Percentiles rank a stretch among this genome's conserved stretches.
Conservation (phyloP, 2,113 vertebrate genomes). For the Eupsittula cactorum region DNA sequence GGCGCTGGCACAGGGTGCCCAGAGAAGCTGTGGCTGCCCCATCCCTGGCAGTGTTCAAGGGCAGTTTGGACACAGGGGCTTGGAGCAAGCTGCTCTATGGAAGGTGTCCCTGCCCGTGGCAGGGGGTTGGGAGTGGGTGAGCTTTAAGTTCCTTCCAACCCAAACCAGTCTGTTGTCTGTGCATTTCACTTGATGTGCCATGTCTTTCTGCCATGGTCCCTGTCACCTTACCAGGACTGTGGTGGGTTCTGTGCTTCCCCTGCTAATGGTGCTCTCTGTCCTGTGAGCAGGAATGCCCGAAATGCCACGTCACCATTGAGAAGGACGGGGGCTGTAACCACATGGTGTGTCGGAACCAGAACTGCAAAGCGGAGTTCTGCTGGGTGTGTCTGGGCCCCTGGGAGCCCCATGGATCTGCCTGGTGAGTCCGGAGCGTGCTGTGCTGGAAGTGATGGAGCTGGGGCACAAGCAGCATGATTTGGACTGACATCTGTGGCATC, state of each 20-base stretch:
- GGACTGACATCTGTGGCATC: conserved; percentile 32
- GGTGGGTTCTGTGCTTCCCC: background rate
- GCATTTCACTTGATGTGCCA: background rate
- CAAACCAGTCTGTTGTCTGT: background rate
- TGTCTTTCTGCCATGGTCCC: background rate
- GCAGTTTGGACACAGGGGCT: too few species aligned
- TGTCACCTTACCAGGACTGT: background rate
- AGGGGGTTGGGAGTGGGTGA: background rate
- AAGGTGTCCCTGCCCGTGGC: fast-evolving
- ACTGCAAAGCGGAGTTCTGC: conserved; percentile 99
- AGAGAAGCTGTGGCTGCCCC: too few species aligned
- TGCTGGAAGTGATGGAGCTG: background rate
- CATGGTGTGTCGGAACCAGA: conserved; percentile 99
- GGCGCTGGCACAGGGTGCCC: too few species aligned
- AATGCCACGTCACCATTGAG: conserved; percentile 99
- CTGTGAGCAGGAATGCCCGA: conserved; percentile 91
- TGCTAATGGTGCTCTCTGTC: conserved; percentile 25
- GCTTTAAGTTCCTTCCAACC: background rate
- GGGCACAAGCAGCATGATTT: background rate
- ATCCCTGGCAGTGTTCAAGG: too few species aligned
- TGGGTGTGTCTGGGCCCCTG: conserved; percentile 99
- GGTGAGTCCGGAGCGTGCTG: conserved; percentile 77
- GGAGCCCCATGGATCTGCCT: conserved; percentile 98
- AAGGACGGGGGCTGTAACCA: conserved; percentile 99
- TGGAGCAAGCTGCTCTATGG: too few species aligned